phyloP scores from a whole-genome alignment of 2,113 vertebrate genomes.

The Ciconia stormi region DNA sequence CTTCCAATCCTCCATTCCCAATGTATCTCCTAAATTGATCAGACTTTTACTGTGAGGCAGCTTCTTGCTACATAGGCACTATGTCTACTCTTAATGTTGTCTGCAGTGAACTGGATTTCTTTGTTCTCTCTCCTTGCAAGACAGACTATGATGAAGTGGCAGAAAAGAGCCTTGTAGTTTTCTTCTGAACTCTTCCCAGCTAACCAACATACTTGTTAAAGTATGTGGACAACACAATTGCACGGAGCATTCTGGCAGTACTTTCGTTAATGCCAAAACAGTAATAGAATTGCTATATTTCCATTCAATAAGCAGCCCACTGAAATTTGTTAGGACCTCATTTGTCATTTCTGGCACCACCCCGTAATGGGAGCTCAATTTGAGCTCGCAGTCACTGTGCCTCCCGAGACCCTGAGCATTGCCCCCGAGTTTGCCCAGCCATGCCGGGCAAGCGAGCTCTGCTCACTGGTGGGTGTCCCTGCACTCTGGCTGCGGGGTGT shows the following conservation, averaged over 20 bases:
- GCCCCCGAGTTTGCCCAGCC: rapidly evolving
- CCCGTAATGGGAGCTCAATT: not conserved
- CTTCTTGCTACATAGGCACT: not conserved
- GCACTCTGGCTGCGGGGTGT: not conserved
- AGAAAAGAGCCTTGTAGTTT: not conserved
- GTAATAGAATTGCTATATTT: not conserved
- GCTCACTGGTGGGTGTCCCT: not conserved
- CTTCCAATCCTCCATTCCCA: not conserved
- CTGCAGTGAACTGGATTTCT: not conserved
- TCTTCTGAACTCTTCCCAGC: not conserved
- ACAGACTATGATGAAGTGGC: not conserved
- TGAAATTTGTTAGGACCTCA: not conserved
- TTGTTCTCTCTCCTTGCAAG: not conserved
- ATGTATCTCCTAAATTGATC: not conserved
- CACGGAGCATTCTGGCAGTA: not conserved
- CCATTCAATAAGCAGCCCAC: not conserved
- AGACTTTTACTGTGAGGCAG: not conserved
- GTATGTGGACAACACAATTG: rapidly evolving
- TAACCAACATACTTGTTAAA: not conserved
- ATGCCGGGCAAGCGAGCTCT: not conserved
- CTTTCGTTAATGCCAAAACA: not conserved
- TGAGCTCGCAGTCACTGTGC: not conserved
- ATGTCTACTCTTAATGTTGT: not conserved
- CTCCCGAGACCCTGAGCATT: not conserved
- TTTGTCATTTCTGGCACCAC: not conserved